Percentiles rank a stretch among this genome's conserved stretches.
phyloP scores from a whole-genome alignment of 2,888 invertebrate genomes.

The Melolontha melolontha region DNA sequence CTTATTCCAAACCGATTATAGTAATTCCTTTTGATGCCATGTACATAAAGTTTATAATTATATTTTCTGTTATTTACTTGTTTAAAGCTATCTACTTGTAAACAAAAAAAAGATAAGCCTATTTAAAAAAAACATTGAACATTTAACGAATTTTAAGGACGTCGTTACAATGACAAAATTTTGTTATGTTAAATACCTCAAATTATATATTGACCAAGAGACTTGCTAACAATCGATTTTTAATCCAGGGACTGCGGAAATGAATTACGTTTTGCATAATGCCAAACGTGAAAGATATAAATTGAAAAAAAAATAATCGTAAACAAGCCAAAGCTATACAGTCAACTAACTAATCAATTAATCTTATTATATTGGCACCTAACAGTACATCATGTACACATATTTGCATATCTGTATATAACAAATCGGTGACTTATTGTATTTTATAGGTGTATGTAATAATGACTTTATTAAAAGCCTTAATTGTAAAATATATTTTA shows the following conservation, averaged over 20 bases:
- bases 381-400: not conserved
- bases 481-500: too few species aligned
- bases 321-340: conserved; percentile 30
- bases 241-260: conserved; percentile 34
- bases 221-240: conserved; percentile 23
- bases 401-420: too few species aligned
- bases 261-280: conserved; percentile 19
- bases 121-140: conserved; percentile 6
- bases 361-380: conserved; percentile 17
- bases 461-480: too few species aligned
- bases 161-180: conserved; percentile 27
- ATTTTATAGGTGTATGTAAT: too few species aligned
- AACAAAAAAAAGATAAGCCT: conserved; percentile 5
- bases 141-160: conserved; percentile 18
- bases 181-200: conserved; percentile 16
- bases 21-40: not conserved
- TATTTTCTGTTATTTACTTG: not conserved
- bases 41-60: conserved; percentile 22
- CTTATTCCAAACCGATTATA: too few species aligned
- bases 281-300: conserved; percentile 8
- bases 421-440: too few species aligned
- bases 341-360: conserved; percentile 20
- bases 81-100: not conserved
- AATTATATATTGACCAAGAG: conserved; percentile 11
- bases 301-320: conserved; percentile 26